phyloP scores from a whole-genome alignment of 2,113 vertebrate species.

The Petaurus breviceps region DNA sequence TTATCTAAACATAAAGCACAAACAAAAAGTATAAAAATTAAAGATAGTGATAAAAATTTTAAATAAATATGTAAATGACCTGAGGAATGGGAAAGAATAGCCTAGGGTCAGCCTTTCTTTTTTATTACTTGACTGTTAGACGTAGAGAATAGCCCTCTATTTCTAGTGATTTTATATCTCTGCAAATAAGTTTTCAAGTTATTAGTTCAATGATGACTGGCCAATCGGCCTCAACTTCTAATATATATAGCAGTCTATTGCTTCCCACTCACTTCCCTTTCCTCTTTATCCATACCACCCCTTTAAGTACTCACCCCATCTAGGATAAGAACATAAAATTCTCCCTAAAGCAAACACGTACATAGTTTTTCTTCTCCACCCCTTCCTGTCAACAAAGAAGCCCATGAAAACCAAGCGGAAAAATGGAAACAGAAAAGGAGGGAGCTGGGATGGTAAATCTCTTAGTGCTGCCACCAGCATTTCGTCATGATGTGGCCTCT shows the following conservation, averaged over 20 bases:
- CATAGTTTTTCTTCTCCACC: neutral
- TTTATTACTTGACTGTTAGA: neutral
- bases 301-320: neutral
- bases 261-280: neutral
- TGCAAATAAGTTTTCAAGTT: neutral
- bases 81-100: neutral
- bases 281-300: neutral
- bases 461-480: neutral
- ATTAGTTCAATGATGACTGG: neutral
- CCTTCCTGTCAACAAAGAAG: neutral
- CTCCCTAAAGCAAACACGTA: neutral
- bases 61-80: neutral
- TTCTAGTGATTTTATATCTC: neutral
- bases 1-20: neutral
- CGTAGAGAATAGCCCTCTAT: neutral
- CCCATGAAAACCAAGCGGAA: slow-evolving; percentile 10
- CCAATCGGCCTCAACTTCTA: neutral
- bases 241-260: neutral
- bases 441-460: neutral
- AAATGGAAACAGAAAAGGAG: neutral
- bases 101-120: neutral
- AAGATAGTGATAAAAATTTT: neutral
- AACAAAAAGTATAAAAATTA: neutral
- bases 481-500: neutral
- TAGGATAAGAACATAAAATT: slow-evolving; percentile 3